Conservation (phyloP, 2,113 vertebrate species). For the Crotophaga sulcirostris region DNA sequence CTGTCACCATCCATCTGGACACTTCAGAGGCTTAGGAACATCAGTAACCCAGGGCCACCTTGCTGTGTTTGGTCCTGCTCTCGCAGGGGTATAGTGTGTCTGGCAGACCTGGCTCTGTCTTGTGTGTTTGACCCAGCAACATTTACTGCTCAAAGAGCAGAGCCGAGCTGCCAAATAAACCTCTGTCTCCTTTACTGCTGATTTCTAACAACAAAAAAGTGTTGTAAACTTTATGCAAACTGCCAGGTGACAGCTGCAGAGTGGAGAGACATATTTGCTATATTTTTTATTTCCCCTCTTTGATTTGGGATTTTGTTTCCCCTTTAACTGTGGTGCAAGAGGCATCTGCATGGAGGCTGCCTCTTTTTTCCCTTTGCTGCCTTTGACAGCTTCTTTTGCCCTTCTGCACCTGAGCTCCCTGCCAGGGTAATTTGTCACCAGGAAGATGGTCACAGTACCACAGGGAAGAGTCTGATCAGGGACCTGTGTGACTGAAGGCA, state of each 20-base stretch:
- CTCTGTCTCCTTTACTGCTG: background rate
- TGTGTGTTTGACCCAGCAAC: background rate
- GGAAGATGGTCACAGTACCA: background rate
- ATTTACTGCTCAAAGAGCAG: background rate
- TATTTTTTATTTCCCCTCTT: background rate
- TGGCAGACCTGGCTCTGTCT: background rate
- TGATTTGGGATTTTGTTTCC: background rate
- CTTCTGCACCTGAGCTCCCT: background rate
- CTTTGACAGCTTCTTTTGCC: background rate
- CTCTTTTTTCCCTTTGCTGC: background rate
- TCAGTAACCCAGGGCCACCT: background rate
- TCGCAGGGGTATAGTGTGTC: background rate
- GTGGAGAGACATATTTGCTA: background rate
- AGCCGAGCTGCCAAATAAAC: background rate
- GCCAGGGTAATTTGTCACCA: background rate
- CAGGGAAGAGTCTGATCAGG: background rate
- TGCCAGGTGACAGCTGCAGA: background rate
- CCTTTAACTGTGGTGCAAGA: background rate
- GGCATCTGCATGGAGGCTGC: background rate
- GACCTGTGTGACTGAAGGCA: background rate
- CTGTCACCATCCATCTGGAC: accelerated
- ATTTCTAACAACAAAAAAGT: background rate
- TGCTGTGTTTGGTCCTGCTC: background rate
- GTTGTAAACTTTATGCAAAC: background rate
- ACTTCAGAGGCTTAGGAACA: background rate